Base-by-base conservation (phyloP, 2,888 invertebrate genomes). In the Diloba caeruleocephala region DNA sequence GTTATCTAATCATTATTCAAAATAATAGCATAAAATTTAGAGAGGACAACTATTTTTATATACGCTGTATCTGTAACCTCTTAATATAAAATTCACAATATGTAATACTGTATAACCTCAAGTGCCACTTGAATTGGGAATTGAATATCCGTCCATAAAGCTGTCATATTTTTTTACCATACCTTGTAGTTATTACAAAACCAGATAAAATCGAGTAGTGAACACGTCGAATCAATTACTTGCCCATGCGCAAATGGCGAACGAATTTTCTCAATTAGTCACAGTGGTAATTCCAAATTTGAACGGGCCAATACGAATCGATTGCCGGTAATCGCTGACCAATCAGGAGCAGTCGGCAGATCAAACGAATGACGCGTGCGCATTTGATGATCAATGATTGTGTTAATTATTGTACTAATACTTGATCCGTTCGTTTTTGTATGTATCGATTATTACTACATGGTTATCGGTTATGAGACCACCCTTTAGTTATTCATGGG, bases 281-380 rank as follows among this genome's bases (percentile, higher is more conserved):
- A 71, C 62, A 52, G 54, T 36, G 50, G 67, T 67, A 70, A 71
- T 78, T 79, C 71, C 67, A 78, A 76, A 78, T 76, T 75, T 53
- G 62, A 76, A 74, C 59, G 51, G 60, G 34, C 67, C 74, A 71
- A 71, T 73, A 52, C 51, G 43, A 53, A 59, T 38, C 51, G 42
- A 51, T 56, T 71, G 69, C 63, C 74, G 69, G 64, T 72, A 66
- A 44, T 42, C 34, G 43, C 12, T 13, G 25, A 17, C 66, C 72
- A 72, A 69, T 63, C 59, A 63, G 10, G 44, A 29, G 34, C 17
- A n/a, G 25, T 56, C 69, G 71, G 71, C 19, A 21, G 49, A 62
- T 71, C 72, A 71, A 68, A 71, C 43, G 38, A 43, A 4, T 29
- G 68, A 46, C 55, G 64, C 61, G 55, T 71, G 68, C 55, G 69